phyloP scores from a whole-genome alignment of 1,140 invertebrate species.

The Notospermus geniculatus region DNA sequence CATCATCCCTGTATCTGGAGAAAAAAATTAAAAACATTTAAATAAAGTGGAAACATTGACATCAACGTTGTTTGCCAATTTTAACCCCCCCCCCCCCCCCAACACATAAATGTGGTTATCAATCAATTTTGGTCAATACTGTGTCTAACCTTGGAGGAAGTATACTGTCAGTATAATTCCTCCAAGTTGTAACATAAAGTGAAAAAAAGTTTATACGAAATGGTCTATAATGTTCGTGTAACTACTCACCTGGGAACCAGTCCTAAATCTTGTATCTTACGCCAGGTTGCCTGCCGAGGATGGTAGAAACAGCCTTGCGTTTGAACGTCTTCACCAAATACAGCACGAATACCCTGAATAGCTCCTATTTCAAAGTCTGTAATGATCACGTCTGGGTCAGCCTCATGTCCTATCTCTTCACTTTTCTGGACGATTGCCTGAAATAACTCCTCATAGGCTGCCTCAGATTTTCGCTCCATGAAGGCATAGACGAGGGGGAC shows the following conservation, averaged over 20 bases:
- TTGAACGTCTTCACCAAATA: not conserved
- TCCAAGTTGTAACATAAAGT: too few species aligned
- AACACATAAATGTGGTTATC: too few species aligned
- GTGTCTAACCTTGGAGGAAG: too few species aligned
- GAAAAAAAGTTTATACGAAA: too few species aligned
- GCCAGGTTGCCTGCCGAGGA: constrained; percentile 4
- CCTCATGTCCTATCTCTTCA: not conserved
- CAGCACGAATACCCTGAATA: not conserved
- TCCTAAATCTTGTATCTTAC: constrained; percentile 7
- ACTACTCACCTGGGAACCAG: not conserved
- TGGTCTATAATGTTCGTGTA: too few species aligned
- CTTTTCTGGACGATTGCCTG: not conserved
- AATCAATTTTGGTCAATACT: too few species aligned
- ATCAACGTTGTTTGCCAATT: too few species aligned
- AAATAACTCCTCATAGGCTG: not conserved
- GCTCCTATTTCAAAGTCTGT: not conserved
- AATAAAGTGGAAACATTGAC: too few species aligned
- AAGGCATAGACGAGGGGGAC: not conserved
- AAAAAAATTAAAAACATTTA: too few species aligned
- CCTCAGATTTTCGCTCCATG: not conserved
- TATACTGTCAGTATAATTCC: too few species aligned
- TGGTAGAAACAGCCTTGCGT: not conserved
- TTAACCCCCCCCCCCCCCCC: too few species aligned
- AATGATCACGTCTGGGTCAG: not conserved
- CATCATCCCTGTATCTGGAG: not conserved